Evolutionary conservation across 2,888 invertebrate genomes (phyloP), one percentile per base, ranked within the genome.

Genomic region (Colletes collaris): DNA sequence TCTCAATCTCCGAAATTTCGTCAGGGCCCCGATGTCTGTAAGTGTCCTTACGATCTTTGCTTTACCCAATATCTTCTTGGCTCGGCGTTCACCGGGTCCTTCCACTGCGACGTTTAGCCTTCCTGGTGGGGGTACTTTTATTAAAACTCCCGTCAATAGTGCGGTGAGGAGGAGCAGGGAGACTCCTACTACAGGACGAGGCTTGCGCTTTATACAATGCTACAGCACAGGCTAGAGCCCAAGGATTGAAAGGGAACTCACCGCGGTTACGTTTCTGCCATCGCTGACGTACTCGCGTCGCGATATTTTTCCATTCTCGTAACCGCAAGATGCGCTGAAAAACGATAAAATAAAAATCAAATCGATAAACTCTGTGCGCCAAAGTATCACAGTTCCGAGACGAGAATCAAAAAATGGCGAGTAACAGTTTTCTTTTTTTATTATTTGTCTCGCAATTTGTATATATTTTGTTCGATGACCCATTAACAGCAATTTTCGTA

Each of bases 131-230:
- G 92, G 91, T 90, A 92, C 90, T 92, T 92, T 91, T 92, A 92
- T 92, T 92, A 92, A 92, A 92, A 91, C 92, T 90, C 90, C 88
- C 90, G 91, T 92, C 91, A 91, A 91, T 92, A 90, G 91, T 88
- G 88, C 86, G 87, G 89, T 77, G 86, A 85, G 89, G 89, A 87
- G 89, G 85, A 83, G 86, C 86, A 86, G 82, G 84, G 86, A 81
- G 83, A 79, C 72, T 82, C 86, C 87, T 85, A 85, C 89, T 85
- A 84, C 85, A 85, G 89, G 85, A 81, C 83, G 89, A 89, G 83
- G 86, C 86, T 86, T 88, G 84, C 87, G 86, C 88, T 88, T 88
- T 86, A 85, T 86, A 88, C 84, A 85, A 84, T 84, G 86, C 86
- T 86, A 83, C 84, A 81, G 82, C 82, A 76, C 76, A 59, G 73